A percentile compares a stretch with the other conserved stretches of the same genome.
Evolutionary conservation across 1,140 invertebrate species (phyloP).

Genomic region (Euwallacea fornicatus): DNA sequence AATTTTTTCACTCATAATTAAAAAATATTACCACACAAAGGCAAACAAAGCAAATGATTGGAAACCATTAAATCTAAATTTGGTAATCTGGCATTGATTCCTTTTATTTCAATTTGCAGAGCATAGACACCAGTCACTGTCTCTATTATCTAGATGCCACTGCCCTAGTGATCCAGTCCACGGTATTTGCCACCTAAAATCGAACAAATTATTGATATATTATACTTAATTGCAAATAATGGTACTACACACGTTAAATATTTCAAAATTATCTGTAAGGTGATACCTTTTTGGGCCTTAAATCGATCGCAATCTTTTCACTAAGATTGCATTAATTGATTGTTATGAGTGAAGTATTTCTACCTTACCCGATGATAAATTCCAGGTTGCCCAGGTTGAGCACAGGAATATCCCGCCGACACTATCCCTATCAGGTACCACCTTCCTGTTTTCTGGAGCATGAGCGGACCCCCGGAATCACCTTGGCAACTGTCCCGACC

Average conservation of each 20-base stretch:
- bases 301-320: background rate
- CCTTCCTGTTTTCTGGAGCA: slow-evolving; percentile 80
- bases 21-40: too few relatives aligned
- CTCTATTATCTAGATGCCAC: slow-evolving; percentile 39
- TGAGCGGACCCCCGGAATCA: slow-evolving; percentile 81
- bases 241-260: background rate
- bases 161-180: slow-evolving; percentile 80
- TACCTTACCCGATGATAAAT: slow-evolving; percentile 80
- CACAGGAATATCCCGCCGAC: slow-evolving; percentile 91
- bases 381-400: slow-evolving; percentile 86
- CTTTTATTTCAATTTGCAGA: too few relatives aligned
- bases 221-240: background rate
- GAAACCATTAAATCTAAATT: too few relatives aligned
- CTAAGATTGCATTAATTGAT: background rate
- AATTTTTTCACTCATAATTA: too few relatives aligned
- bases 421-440: slow-evolving; percentile 92
- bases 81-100: too few relatives aligned
- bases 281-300: background rate
- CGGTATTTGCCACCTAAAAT: slow-evolving; percentile 74
- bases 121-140: too few relatives aligned
- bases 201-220: background rate
- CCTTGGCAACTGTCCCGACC: slow-evolving; percentile 83
- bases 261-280: background rate
- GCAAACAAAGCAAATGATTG: too few relatives aligned
- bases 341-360: background rate